Percentiles rank a stretch among this genome's conserved stretches.
Conservation (phyloP, 2,797 vertebrate species). For the Craterocephalus amniculus region DNA sequence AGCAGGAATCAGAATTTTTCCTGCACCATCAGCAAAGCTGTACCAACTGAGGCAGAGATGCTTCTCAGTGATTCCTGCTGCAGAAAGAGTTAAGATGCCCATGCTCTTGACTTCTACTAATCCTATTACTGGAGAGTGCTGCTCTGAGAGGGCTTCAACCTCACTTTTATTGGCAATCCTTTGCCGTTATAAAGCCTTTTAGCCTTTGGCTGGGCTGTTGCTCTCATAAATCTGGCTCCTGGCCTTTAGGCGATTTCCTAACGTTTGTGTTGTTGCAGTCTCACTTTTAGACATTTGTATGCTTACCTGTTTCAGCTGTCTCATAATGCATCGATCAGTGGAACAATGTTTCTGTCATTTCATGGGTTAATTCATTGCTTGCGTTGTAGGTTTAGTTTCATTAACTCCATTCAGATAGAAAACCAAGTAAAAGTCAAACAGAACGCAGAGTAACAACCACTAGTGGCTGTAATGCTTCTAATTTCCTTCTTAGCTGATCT, state of each 20-base stretch:
- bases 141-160: conserved; percentile 81
- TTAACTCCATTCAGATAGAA: conserved; percentile 43
- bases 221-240: conserved; percentile 72
- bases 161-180: conserved; percentile 84
- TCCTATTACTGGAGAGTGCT: conserved; percentile 82
- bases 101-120: conserved; percentile 79
- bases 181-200: conserved; percentile 82
- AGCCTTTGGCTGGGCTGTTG: conserved; percentile 80
- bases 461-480: conserved; percentile 66
- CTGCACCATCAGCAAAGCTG: conserved; percentile 69
- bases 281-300: conserved; percentile 58
- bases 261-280: conserved; percentile 67
- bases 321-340: conserved; percentile 10
- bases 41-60: conserved; percentile 64
- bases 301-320: conserved; percentile 26
- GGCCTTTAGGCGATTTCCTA: conserved; percentile 64
- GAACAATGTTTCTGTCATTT: conserved; percentile 9
- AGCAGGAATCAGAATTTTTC: conserved; percentile 49
- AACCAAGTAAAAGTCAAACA: conserved; percentile 56
- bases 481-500: conserved; percentile 80
- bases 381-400: conserved; percentile 35
- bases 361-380: conserved; percentile 25
- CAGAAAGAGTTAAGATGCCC: conserved; percentile 78
- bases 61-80: conserved; percentile 75
- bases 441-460: conserved; percentile 49